A percentile compares a stretch with the other conserved stretches of the same genome.
phyloP scores from a whole-genome alignment of 2,888 invertebrate genomes.

The Phyllotreta cruciferae region DNA sequence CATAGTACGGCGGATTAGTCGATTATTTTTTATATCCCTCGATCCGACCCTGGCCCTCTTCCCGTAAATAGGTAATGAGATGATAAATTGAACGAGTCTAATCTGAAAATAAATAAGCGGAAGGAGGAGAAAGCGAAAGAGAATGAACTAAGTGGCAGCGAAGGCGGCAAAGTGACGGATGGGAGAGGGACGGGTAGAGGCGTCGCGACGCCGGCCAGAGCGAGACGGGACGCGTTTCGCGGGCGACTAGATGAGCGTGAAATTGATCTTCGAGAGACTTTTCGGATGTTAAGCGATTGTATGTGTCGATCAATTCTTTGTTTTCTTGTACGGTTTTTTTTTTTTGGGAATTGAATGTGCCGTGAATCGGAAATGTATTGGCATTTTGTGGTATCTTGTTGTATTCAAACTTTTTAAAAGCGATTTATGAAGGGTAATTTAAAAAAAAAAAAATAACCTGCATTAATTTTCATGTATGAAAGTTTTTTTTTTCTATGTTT shows the following conservation, averaged over 20 bases:
- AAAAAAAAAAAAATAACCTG: too few species aligned
- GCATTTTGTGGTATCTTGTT: conserved; percentile 38
- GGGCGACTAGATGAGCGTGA: conserved; percentile 60
- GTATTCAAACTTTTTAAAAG: conserved; percentile 30
- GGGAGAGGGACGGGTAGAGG: conserved; percentile 49
- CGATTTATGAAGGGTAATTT: conserved; percentile 19
- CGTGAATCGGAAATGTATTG: conserved; percentile 16
- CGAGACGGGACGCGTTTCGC: conserved; percentile 40
- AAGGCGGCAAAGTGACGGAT: conserved; percentile 60
- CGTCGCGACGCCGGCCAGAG: conserved; percentile 35
- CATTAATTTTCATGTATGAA: background rate
- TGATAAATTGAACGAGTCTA: conserved; percentile 61
- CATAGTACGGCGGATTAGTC: too few species aligned
- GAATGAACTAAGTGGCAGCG: conserved; percentile 59
- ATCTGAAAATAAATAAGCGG: conserved; percentile 61
- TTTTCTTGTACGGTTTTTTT: conserved; percentile 45
- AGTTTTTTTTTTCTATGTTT: background rate
- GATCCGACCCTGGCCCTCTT: too few species aligned
- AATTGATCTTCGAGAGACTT: conserved; percentile 58
- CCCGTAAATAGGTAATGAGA: conserved; percentile 59
- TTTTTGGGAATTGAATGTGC: conserved; percentile 27
- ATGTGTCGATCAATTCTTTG: conserved; percentile 50
- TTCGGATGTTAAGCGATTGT: conserved; percentile 55
- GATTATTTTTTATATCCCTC: conserved; percentile 3
- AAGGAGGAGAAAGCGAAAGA: conserved; percentile 58